These are phyloP conservation scores for Melinaea menophilus DNA, from an alignment of 2,888 invertebrate species.

Conservation along the genomic window DNA sequence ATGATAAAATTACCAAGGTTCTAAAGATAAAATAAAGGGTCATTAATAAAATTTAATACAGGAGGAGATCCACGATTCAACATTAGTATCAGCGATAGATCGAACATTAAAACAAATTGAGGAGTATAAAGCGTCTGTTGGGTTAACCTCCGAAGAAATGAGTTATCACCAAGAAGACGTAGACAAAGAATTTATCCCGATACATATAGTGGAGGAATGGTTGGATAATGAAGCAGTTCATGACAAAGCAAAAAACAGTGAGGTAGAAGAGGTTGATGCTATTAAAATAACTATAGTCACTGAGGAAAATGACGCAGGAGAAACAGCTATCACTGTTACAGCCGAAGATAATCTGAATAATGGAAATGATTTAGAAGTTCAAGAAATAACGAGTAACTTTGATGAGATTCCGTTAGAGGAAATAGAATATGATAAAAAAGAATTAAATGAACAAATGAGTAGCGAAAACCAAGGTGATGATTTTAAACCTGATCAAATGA, in stretches of 20 bases:
- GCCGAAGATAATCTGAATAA: neutral
- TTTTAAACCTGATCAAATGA: neutral
- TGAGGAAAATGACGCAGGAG: neutral
- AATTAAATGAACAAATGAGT: neutral
- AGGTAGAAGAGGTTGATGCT: neutral
- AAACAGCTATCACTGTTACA: neutral
- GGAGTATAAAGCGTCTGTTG: constrained; percentile 68
- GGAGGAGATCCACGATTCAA: constrained; percentile 55
- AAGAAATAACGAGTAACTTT: neutral
- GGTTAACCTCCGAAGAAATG: constrained; percentile 41
- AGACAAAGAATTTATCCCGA: constrained; percentile 1
- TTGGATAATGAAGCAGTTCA: neutral
- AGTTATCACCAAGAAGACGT: neutral
- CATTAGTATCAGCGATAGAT: constrained; percentile 64
- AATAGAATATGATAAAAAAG: neutral
- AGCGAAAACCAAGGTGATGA: neutral
- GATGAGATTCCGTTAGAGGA: neutral
- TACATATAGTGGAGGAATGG: neutral
- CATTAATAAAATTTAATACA: constrained; percentile 31
- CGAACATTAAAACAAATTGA: constrained; percentile 67
- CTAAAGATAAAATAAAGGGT: neutral
- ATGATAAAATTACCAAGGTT: neutral
- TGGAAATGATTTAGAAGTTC: neutral
- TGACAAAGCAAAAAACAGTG: neutral
- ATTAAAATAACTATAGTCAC: neutral